These are phyloP conservation scores for Tetrax tetrax DNA, from an alignment of 2,113 vertebrate genomes.

Conservation along the genomic window DNA sequence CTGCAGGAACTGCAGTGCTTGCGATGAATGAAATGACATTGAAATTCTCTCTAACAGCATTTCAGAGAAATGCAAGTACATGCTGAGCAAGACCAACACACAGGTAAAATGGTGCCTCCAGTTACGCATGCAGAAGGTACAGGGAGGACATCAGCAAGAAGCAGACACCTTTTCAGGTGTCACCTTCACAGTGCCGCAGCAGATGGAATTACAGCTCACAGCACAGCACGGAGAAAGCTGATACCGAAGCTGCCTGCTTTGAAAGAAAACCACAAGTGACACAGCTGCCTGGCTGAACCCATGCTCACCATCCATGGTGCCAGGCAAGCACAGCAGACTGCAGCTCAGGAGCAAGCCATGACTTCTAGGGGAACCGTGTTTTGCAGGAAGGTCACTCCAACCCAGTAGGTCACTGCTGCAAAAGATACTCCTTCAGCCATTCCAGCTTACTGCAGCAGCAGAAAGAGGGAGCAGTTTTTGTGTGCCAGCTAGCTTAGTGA, in stretches of 20 bases:
- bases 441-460: not conserved
- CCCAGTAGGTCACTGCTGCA: not conserved
- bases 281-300: not conserved
- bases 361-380: not conserved
- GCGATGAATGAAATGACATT: not conserved
- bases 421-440: not conserved
- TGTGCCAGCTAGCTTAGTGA: not conserved
- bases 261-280: constrained; percentile 12
- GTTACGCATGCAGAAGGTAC: not conserved
- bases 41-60: not conserved
- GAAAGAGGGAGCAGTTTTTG: not conserved
- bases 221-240: not conserved
- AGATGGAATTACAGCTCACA: constrained; percentile 58
- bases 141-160: not conserved
- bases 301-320: not conserved
- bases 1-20: not conserved
- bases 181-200: not conserved
- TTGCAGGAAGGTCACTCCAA: constrained; percentile 12
- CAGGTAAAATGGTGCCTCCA: not conserved
- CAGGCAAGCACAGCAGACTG: not conserved
- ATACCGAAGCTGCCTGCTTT: constrained; percentile 35
- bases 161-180: constrained; percentile 3
- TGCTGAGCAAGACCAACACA: not conserved
- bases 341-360: not conserved
- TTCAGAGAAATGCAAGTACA: not conserved